Base-by-base conservation (phyloP, 2,113 vertebrate species). In the Conger conger region DNA sequence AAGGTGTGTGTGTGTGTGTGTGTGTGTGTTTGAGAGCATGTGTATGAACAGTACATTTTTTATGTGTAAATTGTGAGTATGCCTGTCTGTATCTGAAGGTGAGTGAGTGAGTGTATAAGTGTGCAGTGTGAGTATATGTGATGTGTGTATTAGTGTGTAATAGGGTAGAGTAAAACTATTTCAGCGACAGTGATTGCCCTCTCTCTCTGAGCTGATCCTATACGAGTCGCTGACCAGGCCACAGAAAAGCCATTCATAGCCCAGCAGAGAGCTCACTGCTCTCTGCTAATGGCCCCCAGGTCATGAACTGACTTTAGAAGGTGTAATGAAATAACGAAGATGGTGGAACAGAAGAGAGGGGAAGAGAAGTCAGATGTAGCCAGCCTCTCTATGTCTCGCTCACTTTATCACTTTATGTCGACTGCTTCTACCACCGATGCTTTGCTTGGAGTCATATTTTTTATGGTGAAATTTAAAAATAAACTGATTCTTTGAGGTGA, bases 221-320 rank as follows among this genome's bases (percentile, higher is more conserved):
- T 60, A 89, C 88, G 89, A 87, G 54, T 89, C 90, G 84, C 50
- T 53, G 50, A 89, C 88, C 89, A 92, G 73, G 89, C 89, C 89
- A 27, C 88, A 37, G 54, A 68, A 54, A 79, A 80, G 76, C 76
- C 83, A 60, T 84, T 79, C 54, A 79, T 50, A 42, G 40, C 73
- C 54, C n/a, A 83, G 53, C 36, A 27, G 68, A 88, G 68, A 90
- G 88, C 88, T 87, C 90, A 87, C 87, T 85, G 82, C 88, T 83
- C 82, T 84, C 40, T 79, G 80, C 86, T 90, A 78, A 60, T 40
- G 83, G 87, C 85, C 87, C 86, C 82, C 86, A 92, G 91, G 86
- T 89, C 91, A 93, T 94, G 93, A 93, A 93, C 89, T 63, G 79
- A 63, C 92, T 94, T 94, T 94, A 94, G 92, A 94, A 94, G 92